Conservation (phyloP, 2,113 vertebrate genomes). For the Poecile atricapillus region DNA sequence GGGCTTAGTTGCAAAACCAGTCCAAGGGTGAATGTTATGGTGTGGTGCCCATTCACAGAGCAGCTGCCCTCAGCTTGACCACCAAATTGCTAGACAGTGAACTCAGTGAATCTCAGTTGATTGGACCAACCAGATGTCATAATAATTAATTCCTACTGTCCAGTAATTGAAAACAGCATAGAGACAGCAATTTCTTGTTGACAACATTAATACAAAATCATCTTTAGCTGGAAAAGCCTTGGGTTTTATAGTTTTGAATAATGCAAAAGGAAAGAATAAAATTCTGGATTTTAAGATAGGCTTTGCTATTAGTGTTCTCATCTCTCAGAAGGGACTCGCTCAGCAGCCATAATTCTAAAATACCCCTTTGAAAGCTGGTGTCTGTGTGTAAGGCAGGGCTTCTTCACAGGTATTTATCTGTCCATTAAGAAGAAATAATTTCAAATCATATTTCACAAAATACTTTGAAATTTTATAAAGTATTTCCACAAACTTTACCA, state of each 20-base stretch:
- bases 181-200: not conserved
- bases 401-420: not conserved
- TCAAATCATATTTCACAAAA: not conserved
- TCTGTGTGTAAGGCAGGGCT: not conserved
- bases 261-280: not conserved
- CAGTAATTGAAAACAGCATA: conserved; percentile 6
- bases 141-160: conserved; percentile 18
- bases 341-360: not conserved
- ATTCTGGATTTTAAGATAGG: not conserved
- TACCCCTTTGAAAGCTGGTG: not conserved
- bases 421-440: not conserved
- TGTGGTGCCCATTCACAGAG: conserved; percentile 1
- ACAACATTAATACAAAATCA: not conserved
- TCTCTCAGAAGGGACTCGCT: not conserved
- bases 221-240: not conserved
- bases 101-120: conserved; percentile 24
- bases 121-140: conserved; percentile 36
- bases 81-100: conserved; percentile 61
- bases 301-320: not conserved
- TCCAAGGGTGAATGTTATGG: not conserved
- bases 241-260: not conserved
- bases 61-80: conserved; percentile 14
- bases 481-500: not conserved
- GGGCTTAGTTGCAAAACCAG: not conserved
- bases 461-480: not conserved